Conservation (phyloP, 2,888 invertebrate genomes). For the Halictus ligatus region DNA sequence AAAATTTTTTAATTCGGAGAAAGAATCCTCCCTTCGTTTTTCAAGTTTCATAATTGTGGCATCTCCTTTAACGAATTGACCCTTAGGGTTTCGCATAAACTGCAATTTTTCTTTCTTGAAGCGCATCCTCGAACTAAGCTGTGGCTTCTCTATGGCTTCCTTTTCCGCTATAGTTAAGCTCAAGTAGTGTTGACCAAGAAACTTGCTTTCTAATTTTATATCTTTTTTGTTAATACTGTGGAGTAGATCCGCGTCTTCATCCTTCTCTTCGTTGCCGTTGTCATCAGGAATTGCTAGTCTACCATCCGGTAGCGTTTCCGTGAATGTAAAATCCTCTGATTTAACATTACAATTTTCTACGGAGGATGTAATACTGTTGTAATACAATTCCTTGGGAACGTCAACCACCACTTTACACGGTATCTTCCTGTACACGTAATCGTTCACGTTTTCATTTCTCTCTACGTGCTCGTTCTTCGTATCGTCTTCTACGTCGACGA, state of each 20-base stretch:
- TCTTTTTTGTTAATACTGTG: slow-evolving; percentile 21
- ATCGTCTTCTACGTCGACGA: slow-evolving; percentile 59
- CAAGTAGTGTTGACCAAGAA: slow-evolving; percentile 66
- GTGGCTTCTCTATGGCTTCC: slow-evolving; percentile 48
- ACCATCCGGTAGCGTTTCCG: slow-evolving; percentile 71
- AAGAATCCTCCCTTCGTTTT: background rate
- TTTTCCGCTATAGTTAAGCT: slow-evolving; percentile 65
- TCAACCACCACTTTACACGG: slow-evolving; percentile 71
- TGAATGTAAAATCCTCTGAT: slow-evolving; percentile 74
- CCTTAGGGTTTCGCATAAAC: slow-evolving; percentile 24
- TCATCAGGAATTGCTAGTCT: slow-evolving; percentile 70
- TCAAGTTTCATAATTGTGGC: background rate
- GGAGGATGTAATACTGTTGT: slow-evolving; percentile 43
- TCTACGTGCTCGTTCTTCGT: background rate
- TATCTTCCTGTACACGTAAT: slow-evolving; percentile 74
- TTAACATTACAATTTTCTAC: background rate
- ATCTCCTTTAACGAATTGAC: slow-evolving; percentile 50
- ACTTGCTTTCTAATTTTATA: slow-evolving; percentile 40
- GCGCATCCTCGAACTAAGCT: background rate
- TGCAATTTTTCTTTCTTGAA: slow-evolving; percentile 9
- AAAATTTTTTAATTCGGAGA: background rate
- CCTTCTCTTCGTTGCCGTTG: slow-evolving; percentile 60
- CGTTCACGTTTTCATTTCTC: slow-evolving; percentile 65
- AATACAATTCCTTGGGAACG: slow-evolving; percentile 66
- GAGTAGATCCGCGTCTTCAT: background rate